Evolutionary conservation across 2,888 invertebrate species (phyloP), one percentile per base, ranked within the genome.

Genomic region (Ephialtes manifestator): DNA sequence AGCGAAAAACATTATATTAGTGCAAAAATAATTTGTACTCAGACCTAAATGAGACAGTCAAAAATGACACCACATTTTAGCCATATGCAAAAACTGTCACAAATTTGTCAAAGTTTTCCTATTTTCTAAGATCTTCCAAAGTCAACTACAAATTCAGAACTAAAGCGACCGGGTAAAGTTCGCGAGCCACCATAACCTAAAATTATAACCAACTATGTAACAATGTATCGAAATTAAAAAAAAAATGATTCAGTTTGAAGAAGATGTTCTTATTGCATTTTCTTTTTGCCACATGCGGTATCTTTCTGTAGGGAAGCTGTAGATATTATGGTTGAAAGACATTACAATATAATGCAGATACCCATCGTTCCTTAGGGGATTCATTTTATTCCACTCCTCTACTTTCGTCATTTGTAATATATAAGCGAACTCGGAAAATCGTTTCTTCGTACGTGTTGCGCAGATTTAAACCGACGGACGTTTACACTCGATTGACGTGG

Each of bases 391-490:
- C 10, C 65, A 65, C 39, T 43, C 20, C 39, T 39, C n/a, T 18
- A 2, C 2, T n/a, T 18, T 1, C 39, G 39, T 63, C 63, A 63
- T 63, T 63, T 63, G 63, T 18, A 63, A 39, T 18, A 35, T 35
- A 63, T n/a, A 39, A 35, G 18, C 63, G 20, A 65, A 43, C 65
- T 20, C 20, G 65, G 65, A 65, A 65, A 65, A 43, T 65, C 8
- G 39, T 65, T 65, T 65, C 10, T 65, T 43, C 65, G 35, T 39
- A 39, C 65, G 65, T 65, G 65, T 8, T 43, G 39, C 11, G 65
- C 39, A 4, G 18, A 39, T 43, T 65, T 39, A 20, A 65, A 39
- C 20, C 20, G 65, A 43, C 39, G 20, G 11, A 39, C 65, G 65
- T 20, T 65, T 65, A 18, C 8, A 43, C 65, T 10, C 65, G 39